Evolutionary conservation across 2,797 vertebrate genomes (phyloP).

Genomic region (Australoheros facetus): DNA sequence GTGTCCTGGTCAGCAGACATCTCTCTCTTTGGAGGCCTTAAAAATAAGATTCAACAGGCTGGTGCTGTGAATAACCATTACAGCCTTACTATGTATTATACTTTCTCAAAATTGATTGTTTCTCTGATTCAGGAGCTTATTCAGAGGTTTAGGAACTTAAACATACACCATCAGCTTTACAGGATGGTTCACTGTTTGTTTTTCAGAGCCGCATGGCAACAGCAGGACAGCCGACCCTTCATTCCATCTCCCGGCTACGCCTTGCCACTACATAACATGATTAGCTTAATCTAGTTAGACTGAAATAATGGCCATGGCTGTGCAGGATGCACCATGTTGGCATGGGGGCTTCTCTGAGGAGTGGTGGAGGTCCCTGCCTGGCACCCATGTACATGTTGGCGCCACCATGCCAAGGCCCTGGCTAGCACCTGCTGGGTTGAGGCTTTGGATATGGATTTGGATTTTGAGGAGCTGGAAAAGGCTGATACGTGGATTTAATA

Average conservation of each 20-base stretch:
- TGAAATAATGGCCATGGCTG: constrained; percentile 71
- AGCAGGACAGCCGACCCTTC: constrained; percentile 57
- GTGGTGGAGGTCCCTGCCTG: constrained; percentile 32
- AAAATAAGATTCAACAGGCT: background rate
- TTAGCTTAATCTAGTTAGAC: constrained; percentile 81
- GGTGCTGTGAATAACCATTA: background rate
- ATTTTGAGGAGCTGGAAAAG: constrained; percentile 26
- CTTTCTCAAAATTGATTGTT: background rate
- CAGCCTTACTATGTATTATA: background rate
- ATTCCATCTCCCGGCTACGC: constrained; percentile 57
- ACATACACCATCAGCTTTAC: background rate
- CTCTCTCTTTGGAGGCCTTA: background rate
- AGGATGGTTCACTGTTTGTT: constrained; percentile 44
- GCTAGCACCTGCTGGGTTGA: constrained; percentile 47
- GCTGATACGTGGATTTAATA: constrained; percentile 36
- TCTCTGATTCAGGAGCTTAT: background rate
- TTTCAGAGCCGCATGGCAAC: constrained; percentile 53
- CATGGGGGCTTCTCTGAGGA: constrained; percentile 20
- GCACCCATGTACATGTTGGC: background rate
- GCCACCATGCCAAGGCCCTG: constrained; percentile 28
- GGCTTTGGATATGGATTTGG: constrained; percentile 33
- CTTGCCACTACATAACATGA: constrained; percentile 72
- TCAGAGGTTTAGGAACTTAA: background rate
- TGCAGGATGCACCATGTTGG: constrained; percentile 51
- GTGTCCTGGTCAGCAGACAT: background rate